Evolutionary conservation across 1,140 invertebrate genomes (phyloP).

Genomic region (Batillaria attramentaria): DNA sequence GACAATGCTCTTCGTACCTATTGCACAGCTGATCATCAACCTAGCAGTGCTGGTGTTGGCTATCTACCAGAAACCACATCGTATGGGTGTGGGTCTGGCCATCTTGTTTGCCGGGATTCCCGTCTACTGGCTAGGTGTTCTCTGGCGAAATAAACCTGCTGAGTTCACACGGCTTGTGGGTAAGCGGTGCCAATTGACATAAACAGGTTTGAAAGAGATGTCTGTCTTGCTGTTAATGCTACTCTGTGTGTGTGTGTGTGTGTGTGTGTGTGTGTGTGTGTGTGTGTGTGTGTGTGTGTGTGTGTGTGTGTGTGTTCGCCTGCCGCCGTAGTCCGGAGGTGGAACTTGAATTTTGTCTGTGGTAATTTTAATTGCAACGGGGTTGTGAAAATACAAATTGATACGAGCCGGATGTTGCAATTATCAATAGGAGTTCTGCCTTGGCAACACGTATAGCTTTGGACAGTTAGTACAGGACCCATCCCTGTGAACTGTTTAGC

Average conservation of each 20-base stretch:
- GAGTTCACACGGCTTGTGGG: conserved; percentile 48
- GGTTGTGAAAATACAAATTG: no score
- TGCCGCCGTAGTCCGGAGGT: no score
- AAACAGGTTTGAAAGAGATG: background rate
- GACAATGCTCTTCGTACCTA: conserved; percentile 49
- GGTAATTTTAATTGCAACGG: no score
- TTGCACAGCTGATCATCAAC: conserved; percentile 52
- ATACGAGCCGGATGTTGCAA: no score
- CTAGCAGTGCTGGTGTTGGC: conserved; percentile 52
- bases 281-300: conserved; percentile 16
- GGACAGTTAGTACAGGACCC: no score
- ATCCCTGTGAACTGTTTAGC: no score
- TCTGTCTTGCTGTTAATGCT: background rate
- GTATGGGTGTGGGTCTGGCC: conserved; percentile 84
- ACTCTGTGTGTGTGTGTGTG: background rate
- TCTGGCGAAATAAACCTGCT: conserved; percentile 77
- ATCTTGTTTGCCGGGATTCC: conserved; percentile 75
- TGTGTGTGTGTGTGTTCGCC: conserved; percentile 15
- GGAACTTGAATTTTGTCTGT: no score
- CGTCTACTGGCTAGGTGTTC: conserved; percentile 72
- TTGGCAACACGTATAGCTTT: no score
- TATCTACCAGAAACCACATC: conserved; percentile 80
- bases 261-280: conserved; percentile 8
- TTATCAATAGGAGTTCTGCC: no score
- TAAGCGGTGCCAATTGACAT: conserved; percentile 32